Evolutionary conservation across 23 tunicate genomes (phyloP).

Genomic region (Oikopleura dioica): DNA sequence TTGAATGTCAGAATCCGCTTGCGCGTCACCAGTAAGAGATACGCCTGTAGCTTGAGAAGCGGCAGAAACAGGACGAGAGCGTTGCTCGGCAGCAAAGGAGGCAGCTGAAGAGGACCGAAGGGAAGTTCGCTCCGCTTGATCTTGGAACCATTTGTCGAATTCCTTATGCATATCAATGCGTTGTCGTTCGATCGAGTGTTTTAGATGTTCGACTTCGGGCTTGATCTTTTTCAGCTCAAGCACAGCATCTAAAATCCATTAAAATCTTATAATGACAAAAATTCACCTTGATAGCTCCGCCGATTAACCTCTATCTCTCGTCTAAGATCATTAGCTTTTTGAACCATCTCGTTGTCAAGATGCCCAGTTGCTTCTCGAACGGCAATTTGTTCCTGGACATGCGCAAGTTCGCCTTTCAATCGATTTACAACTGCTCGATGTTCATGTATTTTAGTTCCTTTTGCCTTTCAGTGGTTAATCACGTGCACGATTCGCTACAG

Average conservation of each 20-base stretch:
- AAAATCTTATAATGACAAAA: no score
- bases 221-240: constrained; percentile 48
- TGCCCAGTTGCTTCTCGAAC: background rate
- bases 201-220: constrained; percentile 82
- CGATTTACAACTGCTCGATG: background rate
- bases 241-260: no score
- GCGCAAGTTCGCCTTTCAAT: background rate
- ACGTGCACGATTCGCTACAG: no score
- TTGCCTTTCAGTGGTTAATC: no score
- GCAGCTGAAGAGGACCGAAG: no score
- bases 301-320: background rate
- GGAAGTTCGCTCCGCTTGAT: no score
- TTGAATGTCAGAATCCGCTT: constrained; percentile 5
- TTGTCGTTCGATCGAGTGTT: constrained; percentile 48
- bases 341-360: background rate
- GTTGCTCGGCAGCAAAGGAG: no score
- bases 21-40: background rate
- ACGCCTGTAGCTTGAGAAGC: background rate
- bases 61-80: background rate
- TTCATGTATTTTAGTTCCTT: background rate
- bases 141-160: constrained; percentile 60
- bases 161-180: constrained; percentile 63
- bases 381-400: background rate
- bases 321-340: background rate
- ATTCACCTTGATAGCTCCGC: background rate